phyloP scores from a whole-genome alignment of 1,140 invertebrate species.

The Chironomus tepperi region DNA sequence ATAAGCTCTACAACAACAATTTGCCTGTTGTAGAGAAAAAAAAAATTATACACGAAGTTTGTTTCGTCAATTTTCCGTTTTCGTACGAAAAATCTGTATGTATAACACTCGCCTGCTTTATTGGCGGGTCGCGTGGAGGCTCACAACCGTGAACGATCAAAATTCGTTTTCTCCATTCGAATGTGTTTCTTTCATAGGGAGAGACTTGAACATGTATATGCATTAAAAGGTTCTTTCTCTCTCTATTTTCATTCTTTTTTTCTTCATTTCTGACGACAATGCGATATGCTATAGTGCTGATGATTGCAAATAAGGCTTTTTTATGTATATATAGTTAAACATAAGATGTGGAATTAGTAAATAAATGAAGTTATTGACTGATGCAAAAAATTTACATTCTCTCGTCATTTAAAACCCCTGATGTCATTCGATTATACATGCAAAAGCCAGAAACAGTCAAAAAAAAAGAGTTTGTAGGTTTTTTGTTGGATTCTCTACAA shows the following conservation, averaged over 20 bases:
- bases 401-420: background rate
- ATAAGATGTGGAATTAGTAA: background rate
- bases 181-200: background rate
- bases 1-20: constrained; percentile 3
- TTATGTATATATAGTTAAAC: too few relatives aligned
- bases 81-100: background rate
- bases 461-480: too few relatives aligned
- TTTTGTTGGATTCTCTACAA: too few relatives aligned
- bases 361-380: background rate
- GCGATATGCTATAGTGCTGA: background rate
- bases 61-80: background rate
- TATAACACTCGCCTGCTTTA: background rate
- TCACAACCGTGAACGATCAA: background rate
- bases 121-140: constrained; percentile 10
- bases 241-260: background rate
- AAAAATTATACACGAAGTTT: background rate
- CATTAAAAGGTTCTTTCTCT: background rate
- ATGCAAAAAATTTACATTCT: background rate
- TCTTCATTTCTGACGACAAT: background rate
- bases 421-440: background rate
- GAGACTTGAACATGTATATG: background rate
- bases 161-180: background rate
- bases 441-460: too few relatives aligned
- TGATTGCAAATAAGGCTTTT: background rate
- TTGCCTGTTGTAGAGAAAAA: constrained; percentile 8